These are phyloP conservation scores for Pomacea maculata DNA, from an alignment of 1,140 invertebrate species.

Conservation along the genomic window DNA sequence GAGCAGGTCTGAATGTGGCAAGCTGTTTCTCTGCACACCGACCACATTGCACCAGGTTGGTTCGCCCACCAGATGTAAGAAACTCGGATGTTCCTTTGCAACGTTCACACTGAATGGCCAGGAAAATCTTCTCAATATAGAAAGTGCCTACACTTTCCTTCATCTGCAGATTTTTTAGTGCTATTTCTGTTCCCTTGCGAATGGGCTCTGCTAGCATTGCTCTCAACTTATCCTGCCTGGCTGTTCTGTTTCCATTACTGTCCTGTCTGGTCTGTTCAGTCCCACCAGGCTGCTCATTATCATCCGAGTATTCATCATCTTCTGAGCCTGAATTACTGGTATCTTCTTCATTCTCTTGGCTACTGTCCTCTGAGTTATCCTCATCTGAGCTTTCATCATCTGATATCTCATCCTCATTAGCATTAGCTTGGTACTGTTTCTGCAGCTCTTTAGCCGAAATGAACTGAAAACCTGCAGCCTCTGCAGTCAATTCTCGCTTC, in stretches of 20 bases:
- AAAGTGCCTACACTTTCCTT: constrained; percentile 53
- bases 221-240: constrained; percentile 17
- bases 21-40: constrained; percentile 55
- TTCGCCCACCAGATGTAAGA: constrained; percentile 39
- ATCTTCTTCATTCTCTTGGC: constrained; percentile 20
- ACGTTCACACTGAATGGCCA: constrained; percentile 58
- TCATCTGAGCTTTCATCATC: constrained; percentile 29
- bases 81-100: constrained; percentile 61
- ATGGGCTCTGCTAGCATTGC: constrained; percentile 30
- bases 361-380: constrained; percentile 14
- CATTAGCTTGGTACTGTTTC: constrained; percentile 28
- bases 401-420: constrained; percentile 19
- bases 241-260: background rate
- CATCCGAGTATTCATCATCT: constrained; percentile 22
- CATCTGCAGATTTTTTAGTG: constrained; percentile 54
- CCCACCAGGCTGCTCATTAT: constrained; percentile 7
- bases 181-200: constrained; percentile 56
- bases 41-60: constrained; percentile 49
- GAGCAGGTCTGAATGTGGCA: constrained; percentile 53
- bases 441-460: constrained; percentile 53
- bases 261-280: constrained; percentile 5
- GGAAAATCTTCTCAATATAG: constrained; percentile 42
- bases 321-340: constrained; percentile 3
- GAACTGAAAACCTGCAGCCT: constrained; percentile 59
- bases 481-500: constrained; percentile 55